A percentile compares a stretch with the other conserved stretches of the same genome.
These are phyloP conservation scores for Habrosyne pyritoides DNA, from an alignment of 2,888 invertebrate species.

Conservation along the genomic window DNA sequence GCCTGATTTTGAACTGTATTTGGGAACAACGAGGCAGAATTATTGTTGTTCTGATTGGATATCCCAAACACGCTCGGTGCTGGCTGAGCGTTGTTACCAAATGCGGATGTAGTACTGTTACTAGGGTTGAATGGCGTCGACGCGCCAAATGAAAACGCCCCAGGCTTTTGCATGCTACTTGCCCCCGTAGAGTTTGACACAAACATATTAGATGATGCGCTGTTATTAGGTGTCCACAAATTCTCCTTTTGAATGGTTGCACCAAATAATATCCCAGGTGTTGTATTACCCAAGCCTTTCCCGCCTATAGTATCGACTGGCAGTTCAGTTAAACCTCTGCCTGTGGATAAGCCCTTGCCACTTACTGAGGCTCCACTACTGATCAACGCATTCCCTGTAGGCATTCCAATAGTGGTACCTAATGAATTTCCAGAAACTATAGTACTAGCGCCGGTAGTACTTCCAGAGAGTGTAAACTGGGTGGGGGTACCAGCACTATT, in stretches of 20 bases:
- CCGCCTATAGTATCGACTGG: conserved; percentile 33
- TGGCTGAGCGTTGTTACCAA: conserved; percentile 42
- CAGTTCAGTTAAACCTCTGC: conserved; percentile 31
- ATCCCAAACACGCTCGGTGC: conserved; percentile 56
- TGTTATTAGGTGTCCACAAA: conserved; percentile 49
- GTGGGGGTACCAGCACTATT: conserved; percentile 1
- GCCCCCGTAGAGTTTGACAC: conserved; percentile 35
- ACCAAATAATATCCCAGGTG: conserved; percentile 41
- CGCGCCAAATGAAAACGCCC: conserved; percentile 57
- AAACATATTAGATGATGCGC: conserved; percentile 45
- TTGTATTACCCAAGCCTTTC: conserved; percentile 26
- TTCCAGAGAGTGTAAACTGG: conserved; percentile 22
- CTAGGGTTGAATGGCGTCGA: conserved; percentile 46
- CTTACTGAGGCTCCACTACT: conserved; percentile 23
- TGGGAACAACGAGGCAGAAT: conserved; percentile 50
- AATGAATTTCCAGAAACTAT: conserved; percentile 24
- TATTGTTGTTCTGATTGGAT: conserved; percentile 39
- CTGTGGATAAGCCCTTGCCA: conserved; percentile 23
- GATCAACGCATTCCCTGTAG: conserved; percentile 22
- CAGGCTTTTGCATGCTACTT: conserved; percentile 47
- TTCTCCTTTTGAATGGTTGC: conserved; percentile 51
- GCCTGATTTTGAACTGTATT: conserved; percentile 39
- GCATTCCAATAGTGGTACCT: conserved; percentile 17
- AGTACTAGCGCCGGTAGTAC: conserved; percentile 20
- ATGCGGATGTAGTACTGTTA: conserved; percentile 37